Conservation (phyloP, 2,888 invertebrate species). For the Lypha dubia region DNA sequence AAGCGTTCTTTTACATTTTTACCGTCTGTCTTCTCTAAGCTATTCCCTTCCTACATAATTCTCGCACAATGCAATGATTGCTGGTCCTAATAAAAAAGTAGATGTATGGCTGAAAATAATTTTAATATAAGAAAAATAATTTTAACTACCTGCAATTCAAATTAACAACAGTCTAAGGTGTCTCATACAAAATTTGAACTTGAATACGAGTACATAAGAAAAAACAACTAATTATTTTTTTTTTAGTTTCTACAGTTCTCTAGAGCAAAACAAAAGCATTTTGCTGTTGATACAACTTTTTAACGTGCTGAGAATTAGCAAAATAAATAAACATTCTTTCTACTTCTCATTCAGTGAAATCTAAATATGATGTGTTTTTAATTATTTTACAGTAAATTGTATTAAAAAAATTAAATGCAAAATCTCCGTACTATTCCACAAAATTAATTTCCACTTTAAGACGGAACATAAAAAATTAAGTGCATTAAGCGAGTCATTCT, state of each 20-base stretch:
- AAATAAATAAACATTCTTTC: not conserved
- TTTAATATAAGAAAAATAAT: too few relatives aligned
- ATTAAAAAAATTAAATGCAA: too few relatives aligned
- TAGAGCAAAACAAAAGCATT: not conserved
- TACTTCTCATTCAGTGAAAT: not conserved
- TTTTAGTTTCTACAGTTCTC: not conserved
- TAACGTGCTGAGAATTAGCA: conserved; percentile 1
- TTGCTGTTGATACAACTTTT: not conserved
- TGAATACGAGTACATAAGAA: not conserved
- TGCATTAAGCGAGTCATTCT: not conserved
- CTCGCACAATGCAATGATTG: too few relatives aligned
- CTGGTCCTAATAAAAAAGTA: too few relatives aligned
- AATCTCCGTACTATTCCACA: not conserved
- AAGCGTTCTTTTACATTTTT: too few relatives aligned
- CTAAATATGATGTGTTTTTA: not conserved
- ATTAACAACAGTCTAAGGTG: not conserved
- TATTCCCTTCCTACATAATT: too few relatives aligned
- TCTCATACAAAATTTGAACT: not conserved
- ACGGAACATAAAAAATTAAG: not conserved
- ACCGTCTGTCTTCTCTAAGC: too few relatives aligned
- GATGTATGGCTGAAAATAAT: too few relatives aligned
- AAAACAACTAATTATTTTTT: not conserved
- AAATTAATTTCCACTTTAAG: conserved; percentile 13
- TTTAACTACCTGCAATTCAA: too few relatives aligned
- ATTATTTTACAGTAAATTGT: not conserved